These are phyloP conservation scores for Hyphantria cunea DNA, from an alignment of 1,140 invertebrate genomes.

Conservation along the genomic window DNA sequence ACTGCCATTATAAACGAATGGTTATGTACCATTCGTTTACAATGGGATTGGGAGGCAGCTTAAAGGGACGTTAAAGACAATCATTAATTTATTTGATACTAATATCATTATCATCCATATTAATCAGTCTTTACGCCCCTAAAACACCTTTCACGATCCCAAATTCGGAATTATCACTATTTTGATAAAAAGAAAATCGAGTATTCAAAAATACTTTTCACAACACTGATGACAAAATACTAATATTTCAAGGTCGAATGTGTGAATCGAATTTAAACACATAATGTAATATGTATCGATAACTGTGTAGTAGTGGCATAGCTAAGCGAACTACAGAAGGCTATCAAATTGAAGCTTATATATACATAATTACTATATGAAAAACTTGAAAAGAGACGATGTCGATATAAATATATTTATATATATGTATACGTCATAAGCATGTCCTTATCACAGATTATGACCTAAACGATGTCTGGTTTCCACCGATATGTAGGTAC, in stretches of 20 bases:
- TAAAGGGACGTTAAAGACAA: too few relatives aligned
- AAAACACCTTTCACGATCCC: too few relatives aligned
- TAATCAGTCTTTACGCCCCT: too few relatives aligned
- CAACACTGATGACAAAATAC: too few relatives aligned
- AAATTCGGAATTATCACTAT: too few relatives aligned
- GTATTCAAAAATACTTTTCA: too few relatives aligned
- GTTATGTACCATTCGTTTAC: too few relatives aligned
- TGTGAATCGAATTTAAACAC: background rate
- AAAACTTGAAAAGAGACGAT: conserved; percentile 47
- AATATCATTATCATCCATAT: too few relatives aligned
- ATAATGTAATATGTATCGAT: background rate
- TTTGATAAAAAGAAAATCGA: too few relatives aligned
- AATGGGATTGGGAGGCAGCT: too few relatives aligned
- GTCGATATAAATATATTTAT: conserved; percentile 33
- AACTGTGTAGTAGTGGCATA: conserved; percentile 46
- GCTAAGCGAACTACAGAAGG: conserved; percentile 75
- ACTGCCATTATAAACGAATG: too few relatives aligned
- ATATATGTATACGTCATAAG: conserved; percentile 60
- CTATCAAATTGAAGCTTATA: conserved; percentile 72
- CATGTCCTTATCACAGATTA: conserved; percentile 78
- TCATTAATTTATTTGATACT: too few relatives aligned
- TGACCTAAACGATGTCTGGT: conserved; percentile 63
- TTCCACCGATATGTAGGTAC: conserved; percentile 70
- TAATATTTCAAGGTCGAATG: background rate
- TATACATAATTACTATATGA: conserved; percentile 48